A percentile compares a stretch with the other conserved stretches of the same genome.
phyloP scores from a whole-genome alignment of 2,113 vertebrate genomes.

The Microtus ochrogaster region DNA sequence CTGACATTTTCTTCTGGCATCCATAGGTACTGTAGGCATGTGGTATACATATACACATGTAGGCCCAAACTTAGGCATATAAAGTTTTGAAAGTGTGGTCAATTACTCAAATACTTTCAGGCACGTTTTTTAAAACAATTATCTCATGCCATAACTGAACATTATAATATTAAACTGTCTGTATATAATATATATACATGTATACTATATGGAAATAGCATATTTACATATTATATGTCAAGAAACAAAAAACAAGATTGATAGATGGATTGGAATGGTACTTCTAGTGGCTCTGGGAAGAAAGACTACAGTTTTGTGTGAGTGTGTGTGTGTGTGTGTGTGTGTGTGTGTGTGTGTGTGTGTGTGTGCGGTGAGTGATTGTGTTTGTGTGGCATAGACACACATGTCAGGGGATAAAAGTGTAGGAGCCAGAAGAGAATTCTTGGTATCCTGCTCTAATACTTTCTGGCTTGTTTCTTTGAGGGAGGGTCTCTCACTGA shows the following conservation, averaged over 20 bases:
- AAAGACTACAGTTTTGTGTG: not conserved
- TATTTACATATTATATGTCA: not conserved
- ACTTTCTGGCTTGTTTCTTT: not conserved
- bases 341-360: not conserved
- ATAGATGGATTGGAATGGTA: not conserved
- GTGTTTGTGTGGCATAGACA: not conserved
- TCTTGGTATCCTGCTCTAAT: too few relatives aligned
- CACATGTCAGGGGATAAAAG: not conserved
- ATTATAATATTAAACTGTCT: not conserved
- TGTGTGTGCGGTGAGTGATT: not conserved
- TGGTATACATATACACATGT: not conserved
- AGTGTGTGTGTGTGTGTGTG: not conserved
- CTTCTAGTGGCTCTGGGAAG: not conserved
- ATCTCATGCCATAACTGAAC: conserved; percentile 18
- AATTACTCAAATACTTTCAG: not conserved
- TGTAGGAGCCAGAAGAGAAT: too few relatives aligned
- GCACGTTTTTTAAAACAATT: not conserved
- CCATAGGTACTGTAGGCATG: not conserved
- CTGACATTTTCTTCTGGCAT: not conserved
- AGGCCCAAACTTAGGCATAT: not conserved
- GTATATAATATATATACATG: not conserved
- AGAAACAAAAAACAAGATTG: conserved; percentile 40
- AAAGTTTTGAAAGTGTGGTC: not conserved
- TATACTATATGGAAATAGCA: too few relatives aligned
- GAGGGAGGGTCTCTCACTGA: not conserved